These are phyloP conservation scores for Mactromeris polynyma DNA, from an alignment of 2,888 invertebrate genomes.

Conservation along the genomic window DNA sequence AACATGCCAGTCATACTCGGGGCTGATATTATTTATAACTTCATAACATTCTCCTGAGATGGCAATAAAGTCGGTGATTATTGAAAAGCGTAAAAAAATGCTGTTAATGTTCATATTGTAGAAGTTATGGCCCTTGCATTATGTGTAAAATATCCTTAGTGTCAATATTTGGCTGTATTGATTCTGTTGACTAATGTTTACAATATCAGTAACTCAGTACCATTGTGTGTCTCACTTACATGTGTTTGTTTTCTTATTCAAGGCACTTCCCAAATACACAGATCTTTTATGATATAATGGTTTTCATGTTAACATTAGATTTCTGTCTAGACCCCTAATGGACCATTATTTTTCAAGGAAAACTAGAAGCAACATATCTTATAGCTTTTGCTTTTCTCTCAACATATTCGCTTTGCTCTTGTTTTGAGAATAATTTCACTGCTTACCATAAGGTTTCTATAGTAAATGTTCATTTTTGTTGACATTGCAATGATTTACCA, in stretches of 20 bases:
- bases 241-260: background rate
- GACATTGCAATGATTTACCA: too few species aligned
- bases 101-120: too few species aligned
- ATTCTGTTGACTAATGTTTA: background rate
- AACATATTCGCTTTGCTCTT: background rate
- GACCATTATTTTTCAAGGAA: background rate
- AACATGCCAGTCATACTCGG: too few species aligned
- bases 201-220: background rate
- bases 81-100: too few species aligned
- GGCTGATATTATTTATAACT: too few species aligned
- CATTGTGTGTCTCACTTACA: background rate
- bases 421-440: background rate
- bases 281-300: background rate
- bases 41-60: too few species aligned
- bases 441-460: background rate
- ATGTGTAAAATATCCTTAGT: background rate
- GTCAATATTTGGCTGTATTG: background rate
- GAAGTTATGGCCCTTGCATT: too few species aligned
- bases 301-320: background rate
- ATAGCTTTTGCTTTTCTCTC: background rate
- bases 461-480: background rate
- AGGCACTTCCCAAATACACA: background rate
- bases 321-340: slow-evolving; percentile 17
- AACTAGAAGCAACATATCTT: background rate
- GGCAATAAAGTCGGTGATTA: too few species aligned